Base-by-base conservation (phyloP, 1,140 invertebrate species). In the Sarcophaga bullata region DNA sequence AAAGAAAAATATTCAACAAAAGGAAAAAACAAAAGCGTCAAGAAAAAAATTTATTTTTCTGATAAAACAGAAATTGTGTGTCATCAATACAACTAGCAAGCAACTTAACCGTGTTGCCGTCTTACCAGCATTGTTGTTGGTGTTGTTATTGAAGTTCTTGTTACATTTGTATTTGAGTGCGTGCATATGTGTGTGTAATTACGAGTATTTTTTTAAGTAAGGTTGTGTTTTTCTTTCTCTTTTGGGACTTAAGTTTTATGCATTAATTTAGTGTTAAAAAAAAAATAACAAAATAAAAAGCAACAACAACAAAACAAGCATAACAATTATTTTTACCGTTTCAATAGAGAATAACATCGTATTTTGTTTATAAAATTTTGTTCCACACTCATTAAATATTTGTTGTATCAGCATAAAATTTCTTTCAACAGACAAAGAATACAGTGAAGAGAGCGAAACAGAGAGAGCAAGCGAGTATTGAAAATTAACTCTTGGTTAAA, bases 31-130 rank as follows among this genome's bases (percentile, higher is more conserved):
- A 25, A 62, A 62, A 62, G 19, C n/a, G n/a, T 7, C n/a, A 68
- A 68, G 62, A 52, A 68, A n/a, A 68, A 83, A 25, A 73, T 52
- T 72, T 48, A 8, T 48, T 76, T 37, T 48, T 48, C 46, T 76
- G 46, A 50, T 17, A 68, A 68, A 68, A 68, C n/a, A 68, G 19
- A 62, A 68, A 68, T 68, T 68, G 62, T 68, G 62, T 68, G 62
- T 68, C 62, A 68, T 68, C 25, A 37, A 37, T 37, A 37, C 25
- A 37, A 37, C 25, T 37, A 37, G 25, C 25, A 37, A 37, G 25
- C 25, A 37, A 37, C 25, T 37, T 37, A 37, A 37, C 25, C 25
- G 25, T 37, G 25, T 37, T 37, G 25, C 25, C 62, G 62, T 68
- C 9, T 19, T 19, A 68, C 62, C n/a, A 19, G n/a, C 10, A 19